phyloP scores from a whole-genome alignment of 2,888 invertebrate species.

The Amiota minor region DNA sequence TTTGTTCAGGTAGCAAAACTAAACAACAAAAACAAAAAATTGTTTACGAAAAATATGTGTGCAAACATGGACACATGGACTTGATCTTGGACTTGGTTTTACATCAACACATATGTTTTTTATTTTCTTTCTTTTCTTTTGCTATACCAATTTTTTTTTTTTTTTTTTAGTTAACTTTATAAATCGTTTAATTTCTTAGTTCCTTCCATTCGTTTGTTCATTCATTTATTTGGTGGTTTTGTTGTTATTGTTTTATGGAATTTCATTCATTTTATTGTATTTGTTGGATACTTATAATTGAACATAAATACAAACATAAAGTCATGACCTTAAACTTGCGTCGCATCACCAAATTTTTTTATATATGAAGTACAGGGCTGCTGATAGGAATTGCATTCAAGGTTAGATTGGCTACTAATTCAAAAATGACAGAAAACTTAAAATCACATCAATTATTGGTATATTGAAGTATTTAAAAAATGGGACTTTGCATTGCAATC shows the following conservation, averaged over 20 bases:
- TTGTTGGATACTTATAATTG: slow-evolving; percentile 1
- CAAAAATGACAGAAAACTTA: too few species aligned
- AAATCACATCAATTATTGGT: too few species aligned
- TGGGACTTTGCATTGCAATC: too few species aligned
- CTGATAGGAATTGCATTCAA: too few species aligned
- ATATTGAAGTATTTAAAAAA: too few species aligned
- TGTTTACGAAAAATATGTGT: neutral
- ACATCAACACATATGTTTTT: neutral
- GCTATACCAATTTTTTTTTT: too few species aligned
- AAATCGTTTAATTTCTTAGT: slow-evolving; percentile 8
- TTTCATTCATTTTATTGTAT: slow-evolving; percentile 21
- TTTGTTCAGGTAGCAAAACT: too few species aligned
- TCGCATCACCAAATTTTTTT: neutral
- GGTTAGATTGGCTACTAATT: too few species aligned
- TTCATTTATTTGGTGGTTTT: neutral
- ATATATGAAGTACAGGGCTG: too few species aligned
- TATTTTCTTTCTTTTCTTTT: too few species aligned
- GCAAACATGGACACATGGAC: slow-evolving; percentile 8
- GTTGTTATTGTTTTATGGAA: slow-evolving; percentile 4
- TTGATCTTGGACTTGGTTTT: slow-evolving; percentile 34
- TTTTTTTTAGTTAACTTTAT: neutral
- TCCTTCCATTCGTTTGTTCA: too few species aligned
- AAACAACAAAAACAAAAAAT: too few species aligned
- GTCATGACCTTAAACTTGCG: slow-evolving; percentile 66
- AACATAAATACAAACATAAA: slow-evolving; percentile 34